These are phyloP conservation scores for Triops longicaudatus DNA, from an alignment of 1,140 invertebrate species.

Conservation along the genomic window DNA sequence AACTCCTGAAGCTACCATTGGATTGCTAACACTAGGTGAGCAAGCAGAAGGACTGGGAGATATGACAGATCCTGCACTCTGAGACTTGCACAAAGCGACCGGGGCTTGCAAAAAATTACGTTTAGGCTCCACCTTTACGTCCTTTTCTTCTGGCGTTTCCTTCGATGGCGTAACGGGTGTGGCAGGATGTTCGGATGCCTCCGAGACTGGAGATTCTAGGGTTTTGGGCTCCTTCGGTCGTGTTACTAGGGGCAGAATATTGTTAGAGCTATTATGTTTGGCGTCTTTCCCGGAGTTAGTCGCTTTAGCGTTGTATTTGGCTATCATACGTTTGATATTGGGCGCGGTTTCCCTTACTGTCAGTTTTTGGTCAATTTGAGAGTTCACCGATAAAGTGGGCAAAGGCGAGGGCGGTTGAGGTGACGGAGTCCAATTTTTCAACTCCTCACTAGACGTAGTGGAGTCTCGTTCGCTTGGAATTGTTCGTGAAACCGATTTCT, in stretches of 20 bases:
- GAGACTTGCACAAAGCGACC: slow-evolving; percentile 34
- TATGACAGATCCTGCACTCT: slow-evolving; percentile 38
- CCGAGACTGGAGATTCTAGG: slow-evolving; percentile 40
- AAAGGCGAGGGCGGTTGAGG: not conserved
- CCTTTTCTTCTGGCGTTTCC: not conserved
- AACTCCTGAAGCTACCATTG: slow-evolving; percentile 30
- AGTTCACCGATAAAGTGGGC: slow-evolving; percentile 30
- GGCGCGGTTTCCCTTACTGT: slow-evolving; percentile 49
- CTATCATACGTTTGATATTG: slow-evolving; percentile 56
- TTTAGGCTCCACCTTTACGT: slow-evolving; percentile 30
- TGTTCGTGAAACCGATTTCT: slow-evolving; percentile 3
- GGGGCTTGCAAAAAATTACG: not conserved
- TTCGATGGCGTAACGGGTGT: slow-evolving; percentile 46
- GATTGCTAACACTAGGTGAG: not conserved
- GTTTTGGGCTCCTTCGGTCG: slow-evolving; percentile 50
- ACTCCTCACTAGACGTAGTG: not conserved
- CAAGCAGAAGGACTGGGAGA: slow-evolving; percentile 34
- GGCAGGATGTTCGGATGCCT: slow-evolving; percentile 35
- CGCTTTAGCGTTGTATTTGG: slow-evolving; percentile 52
- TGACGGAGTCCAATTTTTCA: not conserved
- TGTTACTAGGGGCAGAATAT: slow-evolving; percentile 44
- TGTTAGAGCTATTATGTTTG: slow-evolving; percentile 41
- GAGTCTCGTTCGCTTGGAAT: slow-evolving; percentile 14
- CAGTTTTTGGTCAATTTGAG: slow-evolving; percentile 31
- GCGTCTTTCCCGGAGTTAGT: slow-evolving; percentile 43